Base-by-base conservation (phyloP, 1,140 invertebrate species). In the Cylas formicarius region DNA sequence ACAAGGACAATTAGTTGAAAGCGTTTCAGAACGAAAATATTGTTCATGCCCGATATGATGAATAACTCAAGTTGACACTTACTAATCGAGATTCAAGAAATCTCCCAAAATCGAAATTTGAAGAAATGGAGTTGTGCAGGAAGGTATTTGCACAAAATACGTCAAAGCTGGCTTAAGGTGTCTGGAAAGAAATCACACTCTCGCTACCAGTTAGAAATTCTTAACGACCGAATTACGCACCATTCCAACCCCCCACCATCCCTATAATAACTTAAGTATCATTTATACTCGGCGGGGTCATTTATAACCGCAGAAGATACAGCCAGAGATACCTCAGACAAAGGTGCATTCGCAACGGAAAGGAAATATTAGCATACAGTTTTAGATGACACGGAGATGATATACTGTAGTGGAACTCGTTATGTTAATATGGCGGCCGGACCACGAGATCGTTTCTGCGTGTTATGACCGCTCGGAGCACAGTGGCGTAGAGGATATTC, bases 321-420 rank as follows among this genome's bases (percentile, higher is more conserved):
- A 47, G 38, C 26, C 47, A 26, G 44, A 21, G 55, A 62, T 60
- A 56, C 48, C 44, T 52, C 41, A 53, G 60, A 60, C 54, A 60
- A 63, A 61, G 59, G 48, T 56, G 53, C 55, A 61, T 60, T 63
- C 48, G 58, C 58, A 53, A 53, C 48, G 54, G 53, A 55, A 62
- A 54, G 56, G 50, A 58, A 61, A 53, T 64, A 64, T 64, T 64
- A 64, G 60, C 62, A 62, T 64, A 62, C 39, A 54, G 55, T 61
- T 62, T 61, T 62, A 64, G 62, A 64, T 64, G 62, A 64, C 62
- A 62, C 49, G 54, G 48, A 58, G 60, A 65, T 65, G 63, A 65
- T 63, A 64, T 64, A 64, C 46, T 48, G 50, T 53, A 55, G 48
- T 56, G 50, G 52, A 59, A 64, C 61, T 60, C 55, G 63, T 64